phyloP scores from a whole-genome alignment of 2,113 vertebrate species.

The Pollimyrus isidori region DNA sequence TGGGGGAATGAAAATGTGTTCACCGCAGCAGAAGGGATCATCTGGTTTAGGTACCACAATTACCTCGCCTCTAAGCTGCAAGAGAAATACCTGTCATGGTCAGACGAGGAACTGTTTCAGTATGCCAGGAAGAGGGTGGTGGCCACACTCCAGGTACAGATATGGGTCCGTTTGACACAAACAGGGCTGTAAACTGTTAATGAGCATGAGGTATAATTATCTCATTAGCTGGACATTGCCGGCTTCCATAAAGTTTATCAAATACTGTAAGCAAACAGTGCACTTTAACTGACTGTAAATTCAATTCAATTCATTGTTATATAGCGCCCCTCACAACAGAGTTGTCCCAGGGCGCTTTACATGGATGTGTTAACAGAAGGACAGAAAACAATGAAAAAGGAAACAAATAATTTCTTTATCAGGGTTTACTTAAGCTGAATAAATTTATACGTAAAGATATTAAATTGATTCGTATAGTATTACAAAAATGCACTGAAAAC shows the following conservation, averaged over 20 bases:
- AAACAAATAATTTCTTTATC: background rate
- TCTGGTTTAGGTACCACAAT: constrained; percentile 95
- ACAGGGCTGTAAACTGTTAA: constrained; percentile 15
- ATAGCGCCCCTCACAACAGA: too few species aligned
- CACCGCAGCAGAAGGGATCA: constrained; percentile 72
- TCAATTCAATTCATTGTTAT: too few species aligned
- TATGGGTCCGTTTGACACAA: constrained; percentile 34
- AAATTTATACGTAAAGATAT: background rate
- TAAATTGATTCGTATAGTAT: background rate
- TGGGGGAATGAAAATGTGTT: constrained; percentile 84
- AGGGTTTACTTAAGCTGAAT: background rate
- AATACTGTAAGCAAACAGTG: background rate
- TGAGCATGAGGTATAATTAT: background rate
- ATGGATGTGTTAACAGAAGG: too few species aligned
- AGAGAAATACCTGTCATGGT: constrained; percentile 61
- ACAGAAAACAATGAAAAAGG: too few species aligned
- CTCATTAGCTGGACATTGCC: background rate
- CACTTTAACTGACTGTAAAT: background rate
- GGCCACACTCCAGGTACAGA: constrained; percentile 83
- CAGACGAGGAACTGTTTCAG: constrained; percentile 84
- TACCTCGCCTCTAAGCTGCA: constrained; percentile 59
- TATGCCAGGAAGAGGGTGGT: constrained; percentile 76
- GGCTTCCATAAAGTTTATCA: background rate
- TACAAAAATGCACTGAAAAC: background rate
- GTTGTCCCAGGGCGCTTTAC: too few species aligned